Evolutionary conservation across 2,113 vertebrate species (phyloP).

Genomic region (Urocitellus parryii): DNA sequence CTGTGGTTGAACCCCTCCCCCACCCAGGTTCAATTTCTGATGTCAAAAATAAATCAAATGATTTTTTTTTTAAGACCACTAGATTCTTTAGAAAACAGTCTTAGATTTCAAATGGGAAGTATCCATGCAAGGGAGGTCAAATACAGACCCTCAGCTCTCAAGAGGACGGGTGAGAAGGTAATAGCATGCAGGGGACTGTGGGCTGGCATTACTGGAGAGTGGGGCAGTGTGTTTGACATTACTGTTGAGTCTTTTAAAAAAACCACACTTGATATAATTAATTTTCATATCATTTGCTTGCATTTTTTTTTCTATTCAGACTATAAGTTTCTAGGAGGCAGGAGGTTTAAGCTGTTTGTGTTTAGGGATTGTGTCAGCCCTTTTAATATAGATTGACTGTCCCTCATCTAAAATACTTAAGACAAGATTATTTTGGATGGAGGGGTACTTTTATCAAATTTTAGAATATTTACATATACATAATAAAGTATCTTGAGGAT

Average conservation of each 20-base stretch:
- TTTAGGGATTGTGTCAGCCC: background rate
- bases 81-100: background rate
- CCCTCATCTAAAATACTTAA: background rate
- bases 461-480: too few species aligned
- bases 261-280: background rate
- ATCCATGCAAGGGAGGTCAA: background rate
- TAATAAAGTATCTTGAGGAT: background rate
- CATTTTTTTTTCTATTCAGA: background rate
- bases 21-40: too few species aligned
- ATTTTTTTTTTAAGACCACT: background rate
- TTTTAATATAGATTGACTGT: too few species aligned
- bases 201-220: background rate
- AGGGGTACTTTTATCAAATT: background rate
- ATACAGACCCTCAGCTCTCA: background rate
- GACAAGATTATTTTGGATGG: background rate
- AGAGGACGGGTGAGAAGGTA: background rate
- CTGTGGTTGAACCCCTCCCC: too few species aligned
- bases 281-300: background rate
- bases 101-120: background rate
- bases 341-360: background rate
- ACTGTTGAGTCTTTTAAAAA: background rate
- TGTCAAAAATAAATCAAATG: too few species aligned
- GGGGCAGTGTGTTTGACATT: background rate
- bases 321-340: background rate
- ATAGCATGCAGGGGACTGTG: accelerated